Evolutionary conservation across 1,140 invertebrate species (phyloP), one percentile per base, ranked within the genome.

Genomic region (Ditylenchus dipsaci): DNA sequence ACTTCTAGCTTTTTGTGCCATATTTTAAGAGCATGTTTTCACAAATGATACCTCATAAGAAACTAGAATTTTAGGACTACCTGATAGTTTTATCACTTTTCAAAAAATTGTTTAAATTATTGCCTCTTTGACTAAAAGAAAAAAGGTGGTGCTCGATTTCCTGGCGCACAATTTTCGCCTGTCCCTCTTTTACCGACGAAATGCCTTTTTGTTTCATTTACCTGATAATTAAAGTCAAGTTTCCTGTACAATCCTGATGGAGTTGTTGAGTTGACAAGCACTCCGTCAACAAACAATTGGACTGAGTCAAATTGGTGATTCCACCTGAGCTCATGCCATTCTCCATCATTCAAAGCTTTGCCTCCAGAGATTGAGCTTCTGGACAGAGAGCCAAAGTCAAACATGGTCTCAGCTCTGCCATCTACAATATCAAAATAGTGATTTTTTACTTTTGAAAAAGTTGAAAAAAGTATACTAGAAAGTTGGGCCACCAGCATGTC

Each of bases 281-380:
- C 76, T 5, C 73, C 76, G 49, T 81, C 79, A 15, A 81, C 71
- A 26, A 72, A 74, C 15, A 81, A 67, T 65, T 81, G 67, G 15
- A 83, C 78, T n/a, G 72, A 74, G 65, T 81, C 82, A 65, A 83
- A 83, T 61, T 83, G 81, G 72, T 81, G 79, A 13, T 69, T 61
- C 79, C 79, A 81, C n/a, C 76, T 64, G 27, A 81, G 19, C 59
- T 78, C 69, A 43, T 79, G 78, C 79, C 76, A 79, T 60, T 69
- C 66, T 9, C 79, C 79, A 67, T 81, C 79, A 66, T 81, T 76
- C 29, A 81, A 62, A 1, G 79, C 78, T 29, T 57, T 65, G 23
- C 79, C 79, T 30, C 74, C 79, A 45, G 53, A 68, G 53, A 80
- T 74, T n/a, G 63, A 9, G 71, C 43, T 63, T n/a, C 43, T 30